These are phyloP conservation scores for Paguma larvata DNA, from an alignment of 2,797 vertebrate genomes.

Conservation along the genomic window DNA sequence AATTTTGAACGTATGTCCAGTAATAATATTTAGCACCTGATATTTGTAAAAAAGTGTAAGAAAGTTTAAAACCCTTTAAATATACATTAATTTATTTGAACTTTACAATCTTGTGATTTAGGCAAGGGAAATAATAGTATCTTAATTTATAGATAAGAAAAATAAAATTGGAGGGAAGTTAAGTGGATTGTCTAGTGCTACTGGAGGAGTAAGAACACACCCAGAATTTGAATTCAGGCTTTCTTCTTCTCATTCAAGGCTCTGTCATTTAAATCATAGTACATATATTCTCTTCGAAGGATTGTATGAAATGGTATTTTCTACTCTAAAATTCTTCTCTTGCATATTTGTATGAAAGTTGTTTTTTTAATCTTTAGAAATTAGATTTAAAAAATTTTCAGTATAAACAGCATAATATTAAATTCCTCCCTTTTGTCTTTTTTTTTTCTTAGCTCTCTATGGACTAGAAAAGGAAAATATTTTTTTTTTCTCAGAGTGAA, in stretches of 20 bases:
- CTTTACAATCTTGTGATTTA: background rate
- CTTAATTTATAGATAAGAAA: conserved; percentile 12
- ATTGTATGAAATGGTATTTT: conserved; percentile 30
- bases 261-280: background rate
- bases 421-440: background rate
- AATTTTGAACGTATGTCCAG: background rate
- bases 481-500: conserved; percentile 47
- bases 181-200: background rate
- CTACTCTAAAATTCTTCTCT: conserved; percentile 41
- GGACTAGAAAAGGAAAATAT: conserved; percentile 32
- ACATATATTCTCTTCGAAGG: background rate
- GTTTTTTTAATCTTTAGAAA: conserved; percentile 15
- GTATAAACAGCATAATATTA: conserved; percentile 2
- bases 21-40: background rate
- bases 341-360: conserved; percentile 15
- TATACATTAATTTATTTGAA: conserved; percentile 43
- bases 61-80: background rate
- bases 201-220: background rate
- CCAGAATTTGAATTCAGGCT: background rate
- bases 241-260: background rate
- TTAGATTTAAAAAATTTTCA: background rate
- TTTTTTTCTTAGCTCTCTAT: background rate
- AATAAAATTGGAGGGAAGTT: conserved; percentile 9
- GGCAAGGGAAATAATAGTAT: background rate
- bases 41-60: background rate